These are phyloP conservation scores for Deroplatys truncata DNA, from an alignment of 2,888 invertebrate genomes.

Conservation along the genomic window DNA sequence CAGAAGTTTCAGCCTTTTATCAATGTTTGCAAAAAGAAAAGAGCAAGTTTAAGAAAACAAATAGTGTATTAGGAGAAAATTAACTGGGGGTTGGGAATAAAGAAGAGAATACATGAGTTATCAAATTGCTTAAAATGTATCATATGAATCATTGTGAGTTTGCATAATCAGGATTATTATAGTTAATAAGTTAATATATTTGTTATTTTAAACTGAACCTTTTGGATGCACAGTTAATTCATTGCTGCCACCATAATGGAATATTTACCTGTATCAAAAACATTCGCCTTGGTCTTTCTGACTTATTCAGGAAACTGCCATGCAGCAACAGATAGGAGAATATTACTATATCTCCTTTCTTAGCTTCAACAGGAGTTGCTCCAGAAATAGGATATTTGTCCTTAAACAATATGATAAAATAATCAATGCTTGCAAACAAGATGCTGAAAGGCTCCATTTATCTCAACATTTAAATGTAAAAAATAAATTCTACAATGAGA, in stretches of 20 bases:
- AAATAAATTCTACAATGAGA: not conserved
- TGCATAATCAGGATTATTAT: too few species aligned
- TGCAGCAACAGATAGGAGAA: constrained; percentile 57
- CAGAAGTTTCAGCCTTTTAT: too few species aligned
- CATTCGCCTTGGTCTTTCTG: constrained; percentile 50
- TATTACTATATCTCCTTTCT: constrained; percentile 53
- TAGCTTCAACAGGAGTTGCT: constrained; percentile 51
- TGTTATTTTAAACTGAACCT: too few species aligned
- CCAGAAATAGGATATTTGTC: constrained; percentile 48
- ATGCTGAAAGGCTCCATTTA: not conserved
- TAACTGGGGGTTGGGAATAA: too few species aligned
- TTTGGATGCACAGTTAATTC: too few species aligned
- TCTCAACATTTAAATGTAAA: not conserved
- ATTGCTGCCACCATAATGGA: not conserved
- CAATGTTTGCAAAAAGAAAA: too few species aligned
- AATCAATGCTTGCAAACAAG: constrained; percentile 4
- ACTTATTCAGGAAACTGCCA: constrained; percentile 53
- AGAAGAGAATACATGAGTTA: too few species aligned
- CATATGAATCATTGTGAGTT: too few species aligned
- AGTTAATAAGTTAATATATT: too few species aligned
- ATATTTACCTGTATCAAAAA: constrained; percentile 44
- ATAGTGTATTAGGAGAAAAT: too few species aligned
- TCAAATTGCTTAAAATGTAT: too few species aligned
- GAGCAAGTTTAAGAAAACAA: too few species aligned
- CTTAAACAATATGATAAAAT: constrained; percentile 36